Evolutionary conservation across 2,888 invertebrate genomes (phyloP).

Genomic region (Ennomos quercinarius): DNA sequence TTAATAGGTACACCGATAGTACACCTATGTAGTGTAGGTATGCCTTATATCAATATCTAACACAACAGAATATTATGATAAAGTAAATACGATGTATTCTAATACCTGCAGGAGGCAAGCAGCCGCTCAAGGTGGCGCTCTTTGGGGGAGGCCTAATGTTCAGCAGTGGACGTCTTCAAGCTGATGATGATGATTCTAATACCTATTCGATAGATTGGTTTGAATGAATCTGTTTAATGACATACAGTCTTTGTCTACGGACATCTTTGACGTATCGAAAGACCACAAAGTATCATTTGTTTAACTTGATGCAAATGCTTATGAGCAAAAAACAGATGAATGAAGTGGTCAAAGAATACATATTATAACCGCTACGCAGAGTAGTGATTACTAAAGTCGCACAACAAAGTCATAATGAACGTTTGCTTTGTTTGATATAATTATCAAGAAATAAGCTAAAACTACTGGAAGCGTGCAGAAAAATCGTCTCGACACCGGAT

Average conservation of each 20-base stretch:
- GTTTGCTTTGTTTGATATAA: constrained; percentile 26
- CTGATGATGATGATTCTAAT: not conserved
- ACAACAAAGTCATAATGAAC: constrained; percentile 22
- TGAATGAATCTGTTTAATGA: constrained; percentile 4
- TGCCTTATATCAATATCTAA: no score
- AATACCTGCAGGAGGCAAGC: no score
- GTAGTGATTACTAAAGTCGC: constrained; percentile 6
- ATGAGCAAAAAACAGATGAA: no score
- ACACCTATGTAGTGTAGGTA: no score
- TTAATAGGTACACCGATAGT: no score
- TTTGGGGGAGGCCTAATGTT: no score
- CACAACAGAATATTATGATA: not conserved
- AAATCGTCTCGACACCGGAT: not conserved
- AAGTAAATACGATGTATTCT: no score
- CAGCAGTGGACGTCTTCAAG: no score
- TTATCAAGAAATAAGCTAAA: no score
- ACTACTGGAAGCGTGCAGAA: constrained; percentile 11
- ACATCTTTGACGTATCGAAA: constrained; percentile 9
- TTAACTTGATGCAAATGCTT: not conserved
- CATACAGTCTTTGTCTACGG: constrained; percentile 1
- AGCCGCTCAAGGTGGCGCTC: no score
- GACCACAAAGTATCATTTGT: constrained; percentile 13
- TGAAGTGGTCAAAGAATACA: no score
- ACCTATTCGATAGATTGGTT: not conserved
- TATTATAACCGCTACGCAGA: no score